phyloP scores from a whole-genome alignment of 2,113 vertebrate species.

The Oreochromis niloticus region DNA sequence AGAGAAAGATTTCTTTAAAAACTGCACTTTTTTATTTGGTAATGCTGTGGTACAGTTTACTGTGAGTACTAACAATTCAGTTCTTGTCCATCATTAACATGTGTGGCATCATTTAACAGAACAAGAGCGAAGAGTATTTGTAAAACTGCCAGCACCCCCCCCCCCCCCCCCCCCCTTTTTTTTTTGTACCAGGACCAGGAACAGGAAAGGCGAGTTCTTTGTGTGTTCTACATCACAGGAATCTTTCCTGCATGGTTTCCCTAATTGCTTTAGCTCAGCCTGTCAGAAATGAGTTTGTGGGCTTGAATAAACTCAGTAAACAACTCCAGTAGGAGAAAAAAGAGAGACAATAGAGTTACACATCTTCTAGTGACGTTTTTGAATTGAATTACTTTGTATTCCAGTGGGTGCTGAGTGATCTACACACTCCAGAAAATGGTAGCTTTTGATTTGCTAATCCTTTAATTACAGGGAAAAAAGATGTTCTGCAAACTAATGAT shows the following conservation, averaged over 20 bases:
- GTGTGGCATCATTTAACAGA: background rate
- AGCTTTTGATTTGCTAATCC: background rate
- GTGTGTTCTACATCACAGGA: background rate
- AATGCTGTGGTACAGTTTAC: background rate
- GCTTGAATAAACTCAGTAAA: background rate
- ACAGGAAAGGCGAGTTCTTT: background rate
- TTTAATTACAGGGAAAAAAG: background rate
- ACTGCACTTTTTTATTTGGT: background rate
- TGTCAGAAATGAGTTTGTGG: background rate
- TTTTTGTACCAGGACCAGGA: background rate
- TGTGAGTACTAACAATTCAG: background rate
- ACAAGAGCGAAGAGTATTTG: background rate
- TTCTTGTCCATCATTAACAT: background rate
- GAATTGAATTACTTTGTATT: background rate
- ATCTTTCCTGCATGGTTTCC: constrained; percentile 28
- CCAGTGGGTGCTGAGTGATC: background rate
- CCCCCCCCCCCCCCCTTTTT: too few relatives aligned
- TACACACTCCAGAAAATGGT: background rate
- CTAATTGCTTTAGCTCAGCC: background rate
- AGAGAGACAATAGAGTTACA: background rate
- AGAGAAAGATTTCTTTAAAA: background rate
- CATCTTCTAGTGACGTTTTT: background rate
- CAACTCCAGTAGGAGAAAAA: background rate
- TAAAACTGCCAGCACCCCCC: background rate
- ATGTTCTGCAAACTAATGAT: background rate